phyloP scores from a whole-genome alignment of 2,888 invertebrate genomes.

The Ptychoptera contaminata region DNA sequence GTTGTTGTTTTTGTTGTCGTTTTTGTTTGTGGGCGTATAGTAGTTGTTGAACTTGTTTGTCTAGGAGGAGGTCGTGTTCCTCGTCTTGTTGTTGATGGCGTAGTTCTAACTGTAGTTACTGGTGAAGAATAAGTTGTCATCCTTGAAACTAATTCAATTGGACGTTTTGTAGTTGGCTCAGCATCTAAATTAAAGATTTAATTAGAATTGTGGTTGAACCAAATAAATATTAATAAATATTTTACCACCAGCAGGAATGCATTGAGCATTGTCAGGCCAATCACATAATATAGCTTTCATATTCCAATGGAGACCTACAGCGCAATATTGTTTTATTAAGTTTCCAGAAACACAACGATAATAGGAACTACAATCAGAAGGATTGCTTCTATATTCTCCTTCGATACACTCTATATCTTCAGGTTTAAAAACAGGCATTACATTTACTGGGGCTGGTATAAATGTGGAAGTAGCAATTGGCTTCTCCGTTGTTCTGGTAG shows the following conservation, averaged over 20 bases:
- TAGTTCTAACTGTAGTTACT: constrained; percentile 18
- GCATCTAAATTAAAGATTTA: constrained; percentile 18
- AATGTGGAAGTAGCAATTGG: constrained; percentile 19
- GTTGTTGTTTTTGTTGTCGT: constrained; percentile 23
- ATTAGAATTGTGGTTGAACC: not conserved
- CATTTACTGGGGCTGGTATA: constrained; percentile 30
- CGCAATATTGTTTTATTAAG: constrained; percentile 54
- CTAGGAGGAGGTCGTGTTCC: constrained; percentile 20
- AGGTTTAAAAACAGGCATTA: constrained; percentile 26
- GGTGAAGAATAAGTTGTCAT: constrained; percentile 21
- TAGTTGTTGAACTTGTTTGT: constrained; percentile 15
- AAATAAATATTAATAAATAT: constrained; percentile 2
- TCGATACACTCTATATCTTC: constrained; percentile 29
- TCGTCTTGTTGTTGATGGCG: constrained; percentile 18
- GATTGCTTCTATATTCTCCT: constrained; percentile 42
- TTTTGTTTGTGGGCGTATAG: constrained; percentile 25
- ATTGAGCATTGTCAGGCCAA: constrained; percentile 64
- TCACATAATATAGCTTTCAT: constrained; percentile 49
- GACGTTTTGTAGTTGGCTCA: constrained; percentile 25
- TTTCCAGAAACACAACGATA: constrained; percentile 61
- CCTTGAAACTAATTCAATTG: constrained; percentile 9
- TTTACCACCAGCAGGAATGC: constrained; percentile 23
- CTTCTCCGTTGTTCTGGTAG: constrained; percentile 13
- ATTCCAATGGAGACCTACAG: constrained; percentile 72
- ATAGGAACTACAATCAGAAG: constrained; percentile 56